A percentile compares a stretch with the other conserved stretches of the same genome.
Conservation (phyloP, 1,140 invertebrate species). For the Delia radicum region DNA sequence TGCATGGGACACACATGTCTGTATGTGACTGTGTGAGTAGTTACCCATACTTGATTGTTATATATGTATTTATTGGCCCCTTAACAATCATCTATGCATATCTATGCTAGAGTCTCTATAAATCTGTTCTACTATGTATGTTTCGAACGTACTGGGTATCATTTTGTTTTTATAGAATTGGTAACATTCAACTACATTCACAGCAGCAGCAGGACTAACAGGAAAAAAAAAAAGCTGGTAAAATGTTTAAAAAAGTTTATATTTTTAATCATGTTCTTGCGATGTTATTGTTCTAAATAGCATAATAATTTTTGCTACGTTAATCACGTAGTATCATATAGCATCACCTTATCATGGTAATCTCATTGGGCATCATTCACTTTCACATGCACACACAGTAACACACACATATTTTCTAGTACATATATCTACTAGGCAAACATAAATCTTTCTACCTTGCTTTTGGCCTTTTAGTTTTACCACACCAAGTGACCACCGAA, state of each 20-base stretch:
- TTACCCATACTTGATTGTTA: slow-evolving; percentile 11
- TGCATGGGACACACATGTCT: too few relatives aligned
- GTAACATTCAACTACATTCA: neutral
- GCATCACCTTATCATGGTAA: slow-evolving; percentile 16
- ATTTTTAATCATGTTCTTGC: neutral
- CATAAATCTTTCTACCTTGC: too few relatives aligned
- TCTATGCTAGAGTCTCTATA: neutral
- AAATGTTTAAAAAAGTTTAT: slow-evolving; percentile 14
- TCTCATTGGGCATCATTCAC: neutral
- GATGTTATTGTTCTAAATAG: slow-evolving; percentile 17
- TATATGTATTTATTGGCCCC: slow-evolving; percentile 17
- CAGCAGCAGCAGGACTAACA: too few relatives aligned
- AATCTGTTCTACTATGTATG: neutral
- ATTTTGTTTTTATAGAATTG: neutral
- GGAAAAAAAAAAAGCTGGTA: too few relatives aligned
- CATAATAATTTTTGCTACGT: slow-evolving; percentile 20
- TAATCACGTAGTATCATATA: slow-evolving; percentile 19
- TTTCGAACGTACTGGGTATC: neutral
- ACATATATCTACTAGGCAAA: too few relatives aligned
- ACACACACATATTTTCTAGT: too few relatives aligned
- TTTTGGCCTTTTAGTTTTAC: too few relatives aligned
- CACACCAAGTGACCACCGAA: too few relatives aligned
- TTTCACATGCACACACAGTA: neutral
- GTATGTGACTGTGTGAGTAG: neutral
- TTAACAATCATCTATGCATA: neutral